A percentile compares a stretch with the other conserved stretches of the same genome.
Conservation (phyloP, 1,140 invertebrate genomes). For the Mactra quadrangularis region DNA sequence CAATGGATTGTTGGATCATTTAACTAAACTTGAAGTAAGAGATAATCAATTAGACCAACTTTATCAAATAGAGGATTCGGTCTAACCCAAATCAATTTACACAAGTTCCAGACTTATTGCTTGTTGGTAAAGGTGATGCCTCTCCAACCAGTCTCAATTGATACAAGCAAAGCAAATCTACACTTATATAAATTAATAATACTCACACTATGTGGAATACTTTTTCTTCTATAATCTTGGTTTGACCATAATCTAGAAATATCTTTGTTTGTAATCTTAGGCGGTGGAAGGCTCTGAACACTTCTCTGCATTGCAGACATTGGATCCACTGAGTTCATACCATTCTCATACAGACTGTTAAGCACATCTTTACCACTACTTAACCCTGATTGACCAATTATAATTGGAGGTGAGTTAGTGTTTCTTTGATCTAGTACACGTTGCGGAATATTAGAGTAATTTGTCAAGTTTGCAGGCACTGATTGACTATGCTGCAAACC, state of each 20-base stretch:
- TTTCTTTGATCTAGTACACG: constrained; percentile 19
- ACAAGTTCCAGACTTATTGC: too few relatives aligned
- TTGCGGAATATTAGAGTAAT: constrained; percentile 47
- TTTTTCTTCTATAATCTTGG: constrained; percentile 74
- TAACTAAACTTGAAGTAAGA: too few relatives aligned
- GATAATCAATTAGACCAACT: too few relatives aligned
- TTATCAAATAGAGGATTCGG: too few relatives aligned
- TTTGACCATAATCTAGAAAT: constrained; percentile 79
- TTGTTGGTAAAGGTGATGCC: too few relatives aligned
- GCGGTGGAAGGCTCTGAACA: constrained; percentile 48
- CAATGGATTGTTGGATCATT: too few relatives aligned
- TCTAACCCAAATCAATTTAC: too few relatives aligned
- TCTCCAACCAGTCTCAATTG: too few relatives aligned
- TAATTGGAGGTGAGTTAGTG: constrained; percentile 38
- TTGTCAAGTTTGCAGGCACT: constrained; percentile 42
- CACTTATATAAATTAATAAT: too few relatives aligned
- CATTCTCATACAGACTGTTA: constrained; percentile 37
- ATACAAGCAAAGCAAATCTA: too few relatives aligned
- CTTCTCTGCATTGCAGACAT: constrained; percentile 58
- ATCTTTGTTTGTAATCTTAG: constrained; percentile 74
- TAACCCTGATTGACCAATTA: constrained; percentile 25
- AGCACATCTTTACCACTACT: constrained; percentile 11
- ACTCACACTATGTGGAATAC: constrained; percentile 58
- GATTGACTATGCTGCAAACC: constrained; percentile 49
- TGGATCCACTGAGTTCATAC: constrained; percentile 18